These are phyloP conservation scores for Pterostichus madidus DNA, from an alignment of 2,888 invertebrate genomes.

Conservation along the genomic window DNA sequence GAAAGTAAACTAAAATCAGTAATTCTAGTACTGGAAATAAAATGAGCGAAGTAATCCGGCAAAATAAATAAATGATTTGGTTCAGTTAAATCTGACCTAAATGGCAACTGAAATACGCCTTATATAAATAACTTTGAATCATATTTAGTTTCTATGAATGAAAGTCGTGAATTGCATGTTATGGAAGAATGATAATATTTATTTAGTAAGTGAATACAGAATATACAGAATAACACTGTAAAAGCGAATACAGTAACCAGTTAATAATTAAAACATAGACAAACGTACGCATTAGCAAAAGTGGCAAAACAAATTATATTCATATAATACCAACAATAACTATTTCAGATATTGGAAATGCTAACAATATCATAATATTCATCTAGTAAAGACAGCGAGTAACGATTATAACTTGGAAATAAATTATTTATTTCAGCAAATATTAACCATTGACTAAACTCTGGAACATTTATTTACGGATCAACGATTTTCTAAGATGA, in stretches of 20 bases:
- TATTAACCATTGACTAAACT: slow-evolving; percentile 35
- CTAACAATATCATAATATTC: slow-evolving; percentile 41
- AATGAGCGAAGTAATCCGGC: too few species aligned
- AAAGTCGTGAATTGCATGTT: not conserved
- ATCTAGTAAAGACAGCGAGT: slow-evolving; percentile 21
- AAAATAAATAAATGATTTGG: too few species aligned
- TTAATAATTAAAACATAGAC: slow-evolving; percentile 43
- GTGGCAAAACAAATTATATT: slow-evolving; percentile 7
- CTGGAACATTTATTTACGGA: slow-evolving; percentile 26
- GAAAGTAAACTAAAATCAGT: too few species aligned
- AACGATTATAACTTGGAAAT: slow-evolving; percentile 26
- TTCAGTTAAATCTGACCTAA: too few species aligned
- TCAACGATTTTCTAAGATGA: slow-evolving; percentile 38
- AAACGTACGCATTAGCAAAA: slow-evolving; percentile 55
- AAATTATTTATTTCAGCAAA: slow-evolving; percentile 37
- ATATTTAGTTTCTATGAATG: not conserved
- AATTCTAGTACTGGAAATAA: too few species aligned
- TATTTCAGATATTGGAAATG: slow-evolving; percentile 67
- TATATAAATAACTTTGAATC: too few species aligned
- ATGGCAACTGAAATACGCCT: too few species aligned
- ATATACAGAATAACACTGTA: slow-evolving; percentile 30
- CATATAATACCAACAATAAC: slow-evolving; percentile 68
- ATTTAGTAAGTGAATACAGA: slow-evolving; percentile 22
- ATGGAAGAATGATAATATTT: slow-evolving; percentile 23
- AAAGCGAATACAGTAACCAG: slow-evolving; percentile 29